Evolutionary conservation across 1,140 invertebrate species (phyloP), one percentile per base, ranked within the genome.

Genomic region (Drosophila erecta): DNA sequence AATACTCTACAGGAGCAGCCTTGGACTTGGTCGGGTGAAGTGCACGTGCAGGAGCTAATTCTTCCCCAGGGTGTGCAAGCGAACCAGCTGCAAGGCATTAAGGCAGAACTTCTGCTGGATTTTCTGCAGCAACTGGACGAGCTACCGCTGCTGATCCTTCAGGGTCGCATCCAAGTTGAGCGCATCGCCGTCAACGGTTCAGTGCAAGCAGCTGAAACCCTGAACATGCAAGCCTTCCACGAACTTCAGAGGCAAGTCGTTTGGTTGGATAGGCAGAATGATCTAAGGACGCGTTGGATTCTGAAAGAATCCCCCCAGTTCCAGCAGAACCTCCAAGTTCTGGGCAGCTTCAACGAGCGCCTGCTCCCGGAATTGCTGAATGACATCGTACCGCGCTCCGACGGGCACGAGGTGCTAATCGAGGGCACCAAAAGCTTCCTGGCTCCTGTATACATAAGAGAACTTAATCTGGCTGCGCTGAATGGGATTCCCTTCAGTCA

Each of bases 201-300:
- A 15, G 77, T 92, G 2, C 57, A 76, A 6, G 57, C 78, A 10
- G 10, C 57, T 2, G 51, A 55, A 4, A 40, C 43, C 2, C 51
- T 92, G 2, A 92, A 92, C 49, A 69, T 44, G 1, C 49, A 40
- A 0, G 17, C 69, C 6, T 27, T 90, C 3, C 66, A 62, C 17
- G 76, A 80, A 51, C 58, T 92, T 44, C 81, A 87, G 54, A 67
- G 80, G 0, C 69, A 81, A 10, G 79, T 69, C 7, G 77, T 92
- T 24, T 91, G 91, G 91, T 22, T 92, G 49, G 81, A 92, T 50
- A 73, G 69, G 4, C 67, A 73, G 24, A 92, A 92, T 17, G 79
- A 81, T 14, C 22, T 92, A 4, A 65, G 67, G 7, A 87, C 66
- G 0, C 62, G 76, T 4, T 77, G 91, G 56, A 54, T 17, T 2